Conservation (phyloP, 2,888 invertebrate genomes). For the Microctonus aethiopoides region DNA sequence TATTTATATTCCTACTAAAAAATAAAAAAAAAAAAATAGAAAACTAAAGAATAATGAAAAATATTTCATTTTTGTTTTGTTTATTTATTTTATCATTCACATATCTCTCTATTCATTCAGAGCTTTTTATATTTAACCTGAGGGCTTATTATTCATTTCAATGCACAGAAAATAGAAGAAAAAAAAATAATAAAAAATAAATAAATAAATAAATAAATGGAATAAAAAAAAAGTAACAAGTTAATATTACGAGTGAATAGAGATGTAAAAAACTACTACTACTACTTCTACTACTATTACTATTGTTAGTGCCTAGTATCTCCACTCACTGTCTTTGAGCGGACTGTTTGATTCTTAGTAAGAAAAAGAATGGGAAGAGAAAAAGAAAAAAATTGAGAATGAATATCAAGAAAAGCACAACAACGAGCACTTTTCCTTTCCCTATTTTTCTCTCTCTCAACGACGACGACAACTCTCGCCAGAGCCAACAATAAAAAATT, state of each 20-base stretch:
- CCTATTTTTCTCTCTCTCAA: too few species aligned
- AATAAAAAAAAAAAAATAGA: neutral
- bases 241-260: neutral
- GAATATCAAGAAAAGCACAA: neutral
- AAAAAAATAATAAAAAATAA: neutral
- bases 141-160: slow-evolving; percentile 18
- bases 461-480: neutral
- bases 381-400: neutral
- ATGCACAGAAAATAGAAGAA: neutral
- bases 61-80: neutral
- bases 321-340: too few species aligned
- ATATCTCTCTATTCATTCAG: neutral
- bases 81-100: neutral
- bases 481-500: slow-evolving; percentile 20
- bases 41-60: neutral
- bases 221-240: too few species aligned
- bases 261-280: neutral
- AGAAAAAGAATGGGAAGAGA: neutral
- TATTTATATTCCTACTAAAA: neutral
- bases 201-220: neutral
- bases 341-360: neutral
- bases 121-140: neutral
- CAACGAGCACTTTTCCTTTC: neutral
- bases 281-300: neutral
- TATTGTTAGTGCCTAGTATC: neutral